Conservation (phyloP, 2,888 invertebrate genomes). For the Digitonthophagus gazella region DNA sequence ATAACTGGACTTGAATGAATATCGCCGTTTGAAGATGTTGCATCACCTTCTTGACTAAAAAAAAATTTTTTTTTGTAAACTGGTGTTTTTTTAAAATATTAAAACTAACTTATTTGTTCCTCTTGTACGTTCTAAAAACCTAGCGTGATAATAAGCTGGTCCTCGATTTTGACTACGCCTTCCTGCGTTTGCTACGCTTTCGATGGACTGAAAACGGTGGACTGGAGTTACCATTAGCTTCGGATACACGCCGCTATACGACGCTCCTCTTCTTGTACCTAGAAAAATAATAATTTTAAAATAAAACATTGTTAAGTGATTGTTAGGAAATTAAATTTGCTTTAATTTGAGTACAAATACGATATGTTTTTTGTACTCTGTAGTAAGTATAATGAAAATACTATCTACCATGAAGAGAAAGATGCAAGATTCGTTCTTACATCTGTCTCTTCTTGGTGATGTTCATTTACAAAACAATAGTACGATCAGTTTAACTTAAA, state of each 20-base stretch:
- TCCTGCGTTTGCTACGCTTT: neutral
- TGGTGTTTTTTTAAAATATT: too few relatives aligned
- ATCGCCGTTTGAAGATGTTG: neutral
- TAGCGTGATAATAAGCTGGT: conserved; percentile 17
- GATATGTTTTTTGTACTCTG: too few relatives aligned
- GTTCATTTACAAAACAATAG: too few relatives aligned
- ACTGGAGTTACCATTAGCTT: conserved; percentile 72
- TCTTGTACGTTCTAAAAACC: conserved; percentile 4
- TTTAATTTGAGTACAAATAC: neutral
- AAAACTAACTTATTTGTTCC: conserved; percentile 1
- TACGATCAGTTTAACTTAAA: too few relatives aligned
- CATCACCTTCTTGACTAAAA: neutral
- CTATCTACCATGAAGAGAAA: too few relatives aligned
- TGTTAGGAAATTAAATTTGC: too few relatives aligned
- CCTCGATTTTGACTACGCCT: conserved; percentile 13
- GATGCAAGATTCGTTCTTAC: too few relatives aligned
- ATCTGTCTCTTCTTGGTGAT: too few relatives aligned
- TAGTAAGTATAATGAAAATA: too few relatives aligned
- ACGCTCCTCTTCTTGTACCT: conserved; percentile 38
- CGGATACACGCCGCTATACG: conserved; percentile 39
- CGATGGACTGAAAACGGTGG: conserved; percentile 65
- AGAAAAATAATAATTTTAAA: too few relatives aligned
- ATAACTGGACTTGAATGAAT: neutral
- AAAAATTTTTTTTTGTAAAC: neutral
- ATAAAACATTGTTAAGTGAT: too few relatives aligned